Evolutionary conservation across 2,113 vertebrate species (phyloP), one percentile per base, ranked within the genome.

Genomic region (Pelvicachromis taeniatus): DNA sequence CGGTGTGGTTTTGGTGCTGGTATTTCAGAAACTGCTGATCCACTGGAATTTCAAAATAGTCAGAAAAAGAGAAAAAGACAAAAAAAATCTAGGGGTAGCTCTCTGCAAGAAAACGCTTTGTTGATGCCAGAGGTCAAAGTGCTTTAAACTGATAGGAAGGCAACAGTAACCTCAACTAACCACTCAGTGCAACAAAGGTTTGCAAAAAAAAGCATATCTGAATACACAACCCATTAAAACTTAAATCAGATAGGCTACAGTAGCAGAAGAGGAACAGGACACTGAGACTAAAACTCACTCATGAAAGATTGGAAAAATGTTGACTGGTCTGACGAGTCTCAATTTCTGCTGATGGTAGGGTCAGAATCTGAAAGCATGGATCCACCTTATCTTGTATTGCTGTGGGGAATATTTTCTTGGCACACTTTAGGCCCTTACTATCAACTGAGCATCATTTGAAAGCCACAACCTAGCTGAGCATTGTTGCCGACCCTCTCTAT

Each of bases 31-130:
- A 45, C 40, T 0, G 21, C 21, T 70, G 38, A 45, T 45, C 13
- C 0, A 1, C 21, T 26, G 38, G 65, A 40, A 70, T 45, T 70
- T 70, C 21, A 45, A 42, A 70, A 70, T 17, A 10, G 3, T 48
- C 45, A 2, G 13, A 17, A 70, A 45, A 70, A 26, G 38, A 70
- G 65, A 1, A 17, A 26, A 42, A n/a, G n/a, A n/a, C n/a, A n/a
- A n/a, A n/a, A n/a, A n/a, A 26, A 26, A 68, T 26, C 65, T 0
- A 68, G 8, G 14, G 13, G n/a, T 23, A 68, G 21, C 2, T 45
- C 14, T 45, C 13, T 45, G 38, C 0, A 3, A 9, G 21, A 16
- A 45, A 70, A 45, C 26, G 8, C 38, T 0, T 10, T 0, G 21
- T 16, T 70, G 13, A 65, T 21, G n/a, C 58, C 59, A 63, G 31